phyloP scores from a whole-genome alignment of 2,888 invertebrate species.

The Agrilus biguttatus region DNA sequence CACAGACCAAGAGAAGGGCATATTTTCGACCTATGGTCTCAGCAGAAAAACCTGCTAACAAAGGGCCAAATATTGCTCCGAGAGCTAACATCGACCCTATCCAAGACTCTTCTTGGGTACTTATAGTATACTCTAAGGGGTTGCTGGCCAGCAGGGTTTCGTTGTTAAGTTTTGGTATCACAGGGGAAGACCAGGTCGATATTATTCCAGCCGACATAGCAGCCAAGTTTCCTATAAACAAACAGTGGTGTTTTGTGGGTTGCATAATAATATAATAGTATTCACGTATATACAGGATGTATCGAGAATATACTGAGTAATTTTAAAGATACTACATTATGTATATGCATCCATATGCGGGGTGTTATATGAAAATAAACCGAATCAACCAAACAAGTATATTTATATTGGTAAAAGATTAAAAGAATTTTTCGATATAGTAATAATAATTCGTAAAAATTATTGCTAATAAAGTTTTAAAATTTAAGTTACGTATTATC shows the following conservation, averaged over 20 bases:
- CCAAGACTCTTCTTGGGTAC: constrained; percentile 32
- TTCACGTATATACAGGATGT: background rate
- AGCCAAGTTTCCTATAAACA: constrained; percentile 29
- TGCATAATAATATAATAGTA: background rate
- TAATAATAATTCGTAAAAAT: too few species aligned
- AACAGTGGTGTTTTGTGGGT: constrained; percentile 11
- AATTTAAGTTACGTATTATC: too few species aligned
- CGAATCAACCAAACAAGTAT: too few species aligned
- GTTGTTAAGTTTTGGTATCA: constrained; percentile 16
- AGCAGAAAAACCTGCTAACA: constrained; percentile 48
- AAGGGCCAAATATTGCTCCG: constrained; percentile 46
- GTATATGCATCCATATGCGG: too few species aligned
- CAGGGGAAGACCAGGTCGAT: constrained; percentile 29
- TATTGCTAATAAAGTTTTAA: too few species aligned
- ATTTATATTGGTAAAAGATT: too few species aligned
- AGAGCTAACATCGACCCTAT: constrained; percentile 34
- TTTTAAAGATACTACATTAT: too few species aligned
- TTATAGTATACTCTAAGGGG: constrained; percentile 22
- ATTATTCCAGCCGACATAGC: constrained; percentile 29
- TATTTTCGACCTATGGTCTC: constrained; percentile 52
- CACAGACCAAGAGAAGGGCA: constrained; percentile 40
- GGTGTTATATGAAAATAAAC: too few species aligned
- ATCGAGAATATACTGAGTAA: too few species aligned
- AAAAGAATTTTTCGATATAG: too few species aligned
- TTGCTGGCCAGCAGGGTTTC: constrained; percentile 19